Percentiles rank a stretch among this genome's conserved stretches.
Conservation (phyloP, 64 coral and sea anemone species). For the Pocillopora damicornis region DNA sequence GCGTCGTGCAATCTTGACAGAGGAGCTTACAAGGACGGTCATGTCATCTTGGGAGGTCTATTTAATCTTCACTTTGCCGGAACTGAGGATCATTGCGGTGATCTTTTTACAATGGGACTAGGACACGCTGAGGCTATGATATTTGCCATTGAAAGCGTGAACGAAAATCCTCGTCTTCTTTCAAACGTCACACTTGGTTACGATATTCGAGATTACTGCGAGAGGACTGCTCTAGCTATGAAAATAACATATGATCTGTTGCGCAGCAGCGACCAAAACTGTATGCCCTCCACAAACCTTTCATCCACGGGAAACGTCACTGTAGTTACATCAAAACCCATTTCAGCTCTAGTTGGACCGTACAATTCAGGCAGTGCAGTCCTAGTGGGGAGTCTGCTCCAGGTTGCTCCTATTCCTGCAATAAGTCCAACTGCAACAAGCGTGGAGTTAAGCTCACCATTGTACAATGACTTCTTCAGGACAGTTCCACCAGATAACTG, state of each 20-base stretch:
- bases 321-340: neutral
- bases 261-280: neutral
- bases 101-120: conserved; percentile 32
- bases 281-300: neutral
- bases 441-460: conserved; percentile 28
- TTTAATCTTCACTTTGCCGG: conserved; percentile 19
- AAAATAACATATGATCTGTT: neutral
- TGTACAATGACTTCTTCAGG: conserved; percentile 72
- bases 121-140: conserved; percentile 26
- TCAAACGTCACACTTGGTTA: conserved; percentile 18
- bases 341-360: conserved; percentile 36
- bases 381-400: conserved; percentile 40
- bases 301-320: neutral
- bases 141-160: conserved; percentile 29
- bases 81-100: neutral
- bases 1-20: neutral
- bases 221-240: conserved; percentile 18
- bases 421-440: conserved; percentile 48
- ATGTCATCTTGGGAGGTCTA: conserved; percentile 28
- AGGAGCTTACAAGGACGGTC: conserved; percentile 21
- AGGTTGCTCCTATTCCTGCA: conserved; percentile 40
- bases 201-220: conserved; percentile 34
- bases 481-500: conserved; percentile 77
- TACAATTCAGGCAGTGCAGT: conserved; percentile 58
- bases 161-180: neutral